Evolutionary conservation across 1,140 invertebrate genomes (phyloP).

Genomic region (Bombus breviceps): DNA sequence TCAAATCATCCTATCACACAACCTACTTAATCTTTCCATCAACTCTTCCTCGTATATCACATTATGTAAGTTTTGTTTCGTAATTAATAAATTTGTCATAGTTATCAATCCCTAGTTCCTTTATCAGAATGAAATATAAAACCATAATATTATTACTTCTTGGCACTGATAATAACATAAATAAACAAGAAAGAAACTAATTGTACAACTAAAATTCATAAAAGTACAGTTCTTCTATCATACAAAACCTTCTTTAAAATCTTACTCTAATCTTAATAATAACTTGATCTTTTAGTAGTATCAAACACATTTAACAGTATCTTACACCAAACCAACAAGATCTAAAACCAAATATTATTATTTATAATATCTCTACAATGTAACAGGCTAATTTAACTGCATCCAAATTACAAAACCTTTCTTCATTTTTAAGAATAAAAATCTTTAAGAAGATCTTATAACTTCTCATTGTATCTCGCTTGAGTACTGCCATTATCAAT

Average conservation of each 20-base stretch:
- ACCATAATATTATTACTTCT: neutral
- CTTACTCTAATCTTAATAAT: neutral
- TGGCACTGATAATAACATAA: neutral
- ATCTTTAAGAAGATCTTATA: neutral
- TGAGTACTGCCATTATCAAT: neutral
- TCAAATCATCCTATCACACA: neutral
- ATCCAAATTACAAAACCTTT: neutral
- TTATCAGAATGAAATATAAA: neutral
- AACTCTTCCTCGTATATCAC: neutral
- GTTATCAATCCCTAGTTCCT: no score
- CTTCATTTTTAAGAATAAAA: neutral
- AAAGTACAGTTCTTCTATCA: neutral
- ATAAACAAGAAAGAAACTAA: neutral
- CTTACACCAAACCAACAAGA: neutral
- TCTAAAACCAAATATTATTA: no score
- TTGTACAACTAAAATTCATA: neutral
- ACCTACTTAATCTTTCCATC: neutral
- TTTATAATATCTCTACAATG: no score
- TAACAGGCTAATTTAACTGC: no score
- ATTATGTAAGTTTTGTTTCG: neutral
- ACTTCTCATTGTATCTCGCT: neutral
- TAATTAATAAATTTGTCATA: neutral
- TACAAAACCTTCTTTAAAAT: neutral
- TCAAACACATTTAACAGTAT: neutral
- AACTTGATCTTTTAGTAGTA: no score